Percentiles rank a stretch among this genome's conserved stretches.
Conservation (phyloP, 1,140 invertebrate genomes). For the Bombus affinis region DNA sequence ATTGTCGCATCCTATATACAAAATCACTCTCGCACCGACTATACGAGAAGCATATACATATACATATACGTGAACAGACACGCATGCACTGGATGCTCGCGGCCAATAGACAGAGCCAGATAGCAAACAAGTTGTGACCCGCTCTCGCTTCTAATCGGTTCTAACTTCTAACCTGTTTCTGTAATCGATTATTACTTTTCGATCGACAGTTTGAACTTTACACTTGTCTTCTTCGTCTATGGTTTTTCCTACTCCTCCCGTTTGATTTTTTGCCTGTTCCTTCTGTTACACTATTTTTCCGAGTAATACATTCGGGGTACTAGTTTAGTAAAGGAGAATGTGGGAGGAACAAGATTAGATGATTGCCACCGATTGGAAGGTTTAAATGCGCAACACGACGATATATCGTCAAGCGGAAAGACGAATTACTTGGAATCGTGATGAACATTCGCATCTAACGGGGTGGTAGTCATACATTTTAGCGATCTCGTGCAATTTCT, state of each 20-base stretch:
- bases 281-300: not conserved
- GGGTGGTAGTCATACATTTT: not conserved
- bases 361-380: not conserved
- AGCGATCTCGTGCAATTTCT: slow-evolving; percentile 52
- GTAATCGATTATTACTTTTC: not conserved
- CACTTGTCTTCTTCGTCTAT: too few relatives aligned
- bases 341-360: not conserved
- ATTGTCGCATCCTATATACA: slow-evolving; percentile 68
- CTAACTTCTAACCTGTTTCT: not conserved
- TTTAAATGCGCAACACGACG: not conserved
- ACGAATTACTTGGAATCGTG: not conserved
- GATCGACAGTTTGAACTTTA: slow-evolving; percentile 1
- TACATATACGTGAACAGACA: not conserved
- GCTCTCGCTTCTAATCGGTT: not conserved
- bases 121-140: slow-evolving; percentile 11
- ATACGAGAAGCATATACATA: slow-evolving; percentile 6
- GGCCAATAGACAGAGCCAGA: slow-evolving; percentile 22
- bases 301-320: too few relatives aligned
- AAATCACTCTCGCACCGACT: slow-evolving; percentile 57
- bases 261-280: not conserved
- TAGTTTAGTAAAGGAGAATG: not conserved
- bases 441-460: not conserved
- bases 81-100: slow-evolving; percentile 8
- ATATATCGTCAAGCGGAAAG: too few relatives aligned
- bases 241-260: too few relatives aligned